phyloP scores from a whole-genome alignment of 2,888 invertebrate species.

The Mimachlamys varia region DNA sequence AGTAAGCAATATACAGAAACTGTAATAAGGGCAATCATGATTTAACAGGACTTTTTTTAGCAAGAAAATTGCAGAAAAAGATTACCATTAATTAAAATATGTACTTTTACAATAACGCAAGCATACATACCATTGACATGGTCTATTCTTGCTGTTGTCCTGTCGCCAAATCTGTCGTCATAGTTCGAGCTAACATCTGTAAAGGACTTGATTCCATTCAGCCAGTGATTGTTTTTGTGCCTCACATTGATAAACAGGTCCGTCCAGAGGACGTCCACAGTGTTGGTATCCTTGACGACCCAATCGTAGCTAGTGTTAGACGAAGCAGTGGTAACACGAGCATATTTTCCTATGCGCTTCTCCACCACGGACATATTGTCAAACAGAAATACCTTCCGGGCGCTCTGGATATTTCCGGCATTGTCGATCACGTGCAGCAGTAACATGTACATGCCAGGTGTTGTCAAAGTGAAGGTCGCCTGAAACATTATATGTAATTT shows the following conservation, averaged over 20 bases:
- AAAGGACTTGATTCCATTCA: constrained; percentile 39
- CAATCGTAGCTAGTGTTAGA: constrained; percentile 45
- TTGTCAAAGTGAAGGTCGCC: constrained; percentile 43
- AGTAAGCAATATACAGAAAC: no score
- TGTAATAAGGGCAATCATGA: no score
- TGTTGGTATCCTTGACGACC: constrained; percentile 45
- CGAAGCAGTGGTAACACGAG: constrained; percentile 44
- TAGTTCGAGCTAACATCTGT: constrained; percentile 28
- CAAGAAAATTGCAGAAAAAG: no score
- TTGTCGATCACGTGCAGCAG: constrained; percentile 50
- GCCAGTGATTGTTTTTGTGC: constrained; percentile 44
- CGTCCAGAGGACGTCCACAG: constrained; percentile 40
- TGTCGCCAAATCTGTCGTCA: constrained; percentile 47
- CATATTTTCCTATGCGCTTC: neutral
- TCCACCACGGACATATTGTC: constrained; percentile 55
- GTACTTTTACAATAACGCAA: no score
- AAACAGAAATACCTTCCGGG: constrained; percentile 55
- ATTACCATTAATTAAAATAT: no score
- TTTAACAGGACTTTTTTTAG: no score
- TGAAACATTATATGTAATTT: constrained; percentile 18
- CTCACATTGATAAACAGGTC: constrained; percentile 40
- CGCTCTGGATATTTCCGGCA: constrained; percentile 57
- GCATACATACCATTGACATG: constrained; percentile 45
- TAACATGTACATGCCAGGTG: constrained; percentile 47
- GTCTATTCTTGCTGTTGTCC: constrained; percentile 43